Evolutionary conservation across 1,140 invertebrate species (phyloP).

Genomic region (Eufriesea mexicana): DNA sequence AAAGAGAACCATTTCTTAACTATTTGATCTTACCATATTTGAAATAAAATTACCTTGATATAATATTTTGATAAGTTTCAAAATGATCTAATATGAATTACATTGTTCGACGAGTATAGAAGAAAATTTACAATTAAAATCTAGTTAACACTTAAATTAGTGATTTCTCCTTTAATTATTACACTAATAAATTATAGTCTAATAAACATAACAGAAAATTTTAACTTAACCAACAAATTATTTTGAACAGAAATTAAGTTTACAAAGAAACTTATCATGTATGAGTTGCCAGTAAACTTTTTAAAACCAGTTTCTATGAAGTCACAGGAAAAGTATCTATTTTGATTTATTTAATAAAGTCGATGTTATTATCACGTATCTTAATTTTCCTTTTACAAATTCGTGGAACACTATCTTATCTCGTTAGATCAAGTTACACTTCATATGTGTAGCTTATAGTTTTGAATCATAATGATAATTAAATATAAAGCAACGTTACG

Average conservation of each 20-base stretch:
- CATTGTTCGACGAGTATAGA: background rate
- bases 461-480: background rate
- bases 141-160: too few relatives aligned
- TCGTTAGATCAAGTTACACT: conserved; percentile 49
- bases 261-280: background rate
- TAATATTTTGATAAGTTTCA: background rate
- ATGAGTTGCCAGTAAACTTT: background rate
- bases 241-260: background rate
- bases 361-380: background rate
- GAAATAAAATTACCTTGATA: background rate
- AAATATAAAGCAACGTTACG: background rate
- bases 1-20: background rate
- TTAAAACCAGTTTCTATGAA: background rate
- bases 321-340: background rate
- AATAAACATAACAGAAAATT: background rate
- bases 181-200: too few relatives aligned
- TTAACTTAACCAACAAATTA: background rate
- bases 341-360: background rate
- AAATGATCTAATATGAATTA: background rate
- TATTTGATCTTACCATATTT: conserved; percentile 3
- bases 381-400: conserved; percentile 43
- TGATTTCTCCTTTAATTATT: too few relatives aligned
- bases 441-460: background rate
- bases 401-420: conserved; percentile 59
- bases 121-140: too few relatives aligned